Evolutionary conservation across 2,113 vertebrate genomes (phyloP), one percentile per base, ranked within the genome.

Genomic region (Leptosomus discolor): DNA sequence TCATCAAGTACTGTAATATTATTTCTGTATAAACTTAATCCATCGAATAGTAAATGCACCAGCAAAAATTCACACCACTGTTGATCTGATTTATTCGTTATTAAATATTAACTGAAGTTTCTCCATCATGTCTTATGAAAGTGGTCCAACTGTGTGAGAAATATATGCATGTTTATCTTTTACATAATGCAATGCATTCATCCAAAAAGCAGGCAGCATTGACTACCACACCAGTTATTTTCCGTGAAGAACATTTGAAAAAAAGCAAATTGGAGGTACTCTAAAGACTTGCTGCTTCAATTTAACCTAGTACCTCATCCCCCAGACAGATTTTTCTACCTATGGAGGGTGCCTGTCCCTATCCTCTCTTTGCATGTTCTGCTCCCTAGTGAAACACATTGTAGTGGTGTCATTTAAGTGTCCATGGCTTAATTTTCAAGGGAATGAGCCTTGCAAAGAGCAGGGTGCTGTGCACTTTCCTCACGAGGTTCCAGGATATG

Each of bases 81-180:
- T 92, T 80, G 85, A 90, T 86, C 67, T 83, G 81, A 48, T 96
- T 92, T 92, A 73, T 93, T 94, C 36, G 11, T 26, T 80, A 57
- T 93, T 85, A 93, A 95, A 88, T 94, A 91, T 90, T 91, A 94
- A 93, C 71, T 48, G 32, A 57, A 80, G n/a, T 88, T 92, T 67
- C 85, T 93, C 68, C 56, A 81, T 79, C 50, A 34, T 34, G 50
- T 67, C 26, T 37, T 54, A 8, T 50, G 78, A 80, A 95, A 70
- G 22, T 57, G 92, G 76, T 74, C 41, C 41, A 88, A 41, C 50
- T 88, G 41, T 43, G 45, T 80, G n/a, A 93, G 74, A 85, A n/a
- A 73, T 76, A 23, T 12, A 48, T n/a, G 29, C 2, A 17, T 68
- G 76, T 73, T 91, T 91, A 20, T 86, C 27, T 68, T 92, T 39